Conservation (phyloP, 2,888 invertebrate genomes). For the Calameuta pallipes region DNA sequence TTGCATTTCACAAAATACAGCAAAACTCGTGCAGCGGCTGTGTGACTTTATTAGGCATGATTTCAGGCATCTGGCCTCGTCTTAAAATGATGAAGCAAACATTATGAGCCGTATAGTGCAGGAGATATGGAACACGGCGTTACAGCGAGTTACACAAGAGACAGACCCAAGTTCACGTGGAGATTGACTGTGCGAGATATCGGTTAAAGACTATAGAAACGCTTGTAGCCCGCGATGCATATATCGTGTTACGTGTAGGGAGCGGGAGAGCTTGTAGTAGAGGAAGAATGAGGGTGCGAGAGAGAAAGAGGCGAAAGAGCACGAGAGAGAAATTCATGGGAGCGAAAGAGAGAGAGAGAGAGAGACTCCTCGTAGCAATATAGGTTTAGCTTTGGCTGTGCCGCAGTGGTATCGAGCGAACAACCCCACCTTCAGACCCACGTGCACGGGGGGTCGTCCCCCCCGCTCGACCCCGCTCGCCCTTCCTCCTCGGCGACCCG, state of each 20-base stretch:
- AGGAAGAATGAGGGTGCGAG: not conserved
- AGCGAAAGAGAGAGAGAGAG: not conserved
- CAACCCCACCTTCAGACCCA: slow-evolving; percentile 44
- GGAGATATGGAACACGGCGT: too few relatives aligned
- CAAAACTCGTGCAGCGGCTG: too few relatives aligned
- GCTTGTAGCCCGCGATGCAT: not conserved
- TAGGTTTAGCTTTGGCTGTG: slow-evolving; percentile 61
- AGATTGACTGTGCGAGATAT: not conserved
- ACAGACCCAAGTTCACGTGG: not conserved
- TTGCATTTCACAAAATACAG: not conserved
- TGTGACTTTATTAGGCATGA: not conserved
- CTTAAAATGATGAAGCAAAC: not conserved
- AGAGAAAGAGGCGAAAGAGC: not conserved
- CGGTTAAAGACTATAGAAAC: not conserved
- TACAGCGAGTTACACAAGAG: not conserved
- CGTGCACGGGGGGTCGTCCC: slow-evolving; percentile 20
- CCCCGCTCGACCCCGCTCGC: slow-evolving; percentile 26
- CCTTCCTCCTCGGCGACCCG: slow-evolving; percentile 22
- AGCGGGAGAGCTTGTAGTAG: not conserved
- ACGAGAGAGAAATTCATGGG: not conserved
- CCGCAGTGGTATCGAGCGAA: slow-evolving; percentile 66
- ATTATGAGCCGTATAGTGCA: not conserved
- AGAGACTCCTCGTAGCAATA: not conserved
- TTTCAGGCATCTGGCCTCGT: not conserved
- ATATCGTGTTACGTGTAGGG: not conserved